Evolutionary conservation across 64 coral and sea anemone genomes (phyloP).

Genomic region (Stylophora pistillata): DNA sequence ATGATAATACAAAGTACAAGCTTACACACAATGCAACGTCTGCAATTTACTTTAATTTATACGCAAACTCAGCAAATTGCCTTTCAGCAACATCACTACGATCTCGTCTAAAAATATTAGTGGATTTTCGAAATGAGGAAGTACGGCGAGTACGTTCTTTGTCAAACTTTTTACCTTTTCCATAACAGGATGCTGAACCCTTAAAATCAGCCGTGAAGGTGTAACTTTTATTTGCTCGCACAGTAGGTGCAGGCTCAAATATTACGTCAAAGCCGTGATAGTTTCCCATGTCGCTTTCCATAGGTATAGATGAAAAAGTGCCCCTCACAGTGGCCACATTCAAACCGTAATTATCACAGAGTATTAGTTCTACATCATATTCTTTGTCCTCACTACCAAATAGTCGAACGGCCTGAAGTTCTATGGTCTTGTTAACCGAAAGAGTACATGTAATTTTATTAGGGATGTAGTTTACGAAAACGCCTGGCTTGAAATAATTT

Average conservation of each 20-base stretch:
- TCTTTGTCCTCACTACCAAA: slow-evolving; percentile 10
- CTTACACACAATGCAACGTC: neutral
- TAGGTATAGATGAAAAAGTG: neutral
- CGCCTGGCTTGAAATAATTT: too few species aligned
- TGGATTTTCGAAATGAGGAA: slow-evolving; percentile 13
- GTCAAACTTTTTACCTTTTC: neutral
- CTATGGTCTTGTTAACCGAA: slow-evolving; percentile 1
- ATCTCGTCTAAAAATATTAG: too few species aligned
- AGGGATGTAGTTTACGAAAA: too few species aligned
- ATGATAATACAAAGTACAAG: too few species aligned
- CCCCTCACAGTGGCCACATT: neutral
- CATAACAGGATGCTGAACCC: slow-evolving; percentile 26
- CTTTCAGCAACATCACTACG: neutral
- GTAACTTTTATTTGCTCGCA: neutral
- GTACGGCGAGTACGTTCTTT: neutral
- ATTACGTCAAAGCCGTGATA: slow-evolving; percentile 26
- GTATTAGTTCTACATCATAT: neutral
- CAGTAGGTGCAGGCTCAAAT: neutral
- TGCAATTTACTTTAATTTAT: neutral
- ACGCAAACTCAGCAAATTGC: slow-evolving; percentile 1
- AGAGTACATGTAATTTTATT: too few species aligned
- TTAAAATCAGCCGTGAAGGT: neutral
- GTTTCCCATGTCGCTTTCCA: neutral
- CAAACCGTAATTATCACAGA: neutral
- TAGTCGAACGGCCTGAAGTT: neutral